A percentile compares a stretch with the other conserved stretches of the same genome.
phyloP scores from a whole-genome alignment of 2,113 vertebrate species.

The Lagenorhynchus albirostris region DNA sequence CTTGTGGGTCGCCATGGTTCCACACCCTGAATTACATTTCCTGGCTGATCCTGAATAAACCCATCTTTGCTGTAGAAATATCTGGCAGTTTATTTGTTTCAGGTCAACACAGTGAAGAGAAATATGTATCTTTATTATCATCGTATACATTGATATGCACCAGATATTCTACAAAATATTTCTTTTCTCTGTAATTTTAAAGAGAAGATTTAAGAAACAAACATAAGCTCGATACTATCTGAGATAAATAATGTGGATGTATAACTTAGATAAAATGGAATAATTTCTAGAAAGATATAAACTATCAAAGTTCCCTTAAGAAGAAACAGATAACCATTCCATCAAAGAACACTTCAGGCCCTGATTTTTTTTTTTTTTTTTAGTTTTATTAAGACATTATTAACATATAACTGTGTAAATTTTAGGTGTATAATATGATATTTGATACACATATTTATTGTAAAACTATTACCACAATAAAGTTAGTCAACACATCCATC shows the following conservation, averaged over 20 bases:
- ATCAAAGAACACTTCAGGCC: background rate
- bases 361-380: background rate
- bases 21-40: too few species aligned
- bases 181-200: background rate
- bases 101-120: background rate
- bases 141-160: background rate
- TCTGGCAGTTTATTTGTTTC: too few species aligned
- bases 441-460: too few species aligned
- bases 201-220: background rate
- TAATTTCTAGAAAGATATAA: background rate
- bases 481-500: too few species aligned
- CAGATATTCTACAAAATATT: background rate
- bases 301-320: background rate
- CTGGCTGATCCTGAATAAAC: too few species aligned
- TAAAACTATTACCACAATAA: too few species aligned
- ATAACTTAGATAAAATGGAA: background rate
- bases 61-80: too few species aligned
- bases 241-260: background rate
- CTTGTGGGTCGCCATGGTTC: too few species aligned
- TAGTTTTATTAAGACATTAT: background rate
- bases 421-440: too few species aligned
- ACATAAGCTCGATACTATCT: background rate
- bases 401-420: too few species aligned
- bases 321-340: background rate
- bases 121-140: background rate